phyloP scores from a whole-genome alignment of 2,888 invertebrate genomes.

The Frankliniella intonsa region DNA sequence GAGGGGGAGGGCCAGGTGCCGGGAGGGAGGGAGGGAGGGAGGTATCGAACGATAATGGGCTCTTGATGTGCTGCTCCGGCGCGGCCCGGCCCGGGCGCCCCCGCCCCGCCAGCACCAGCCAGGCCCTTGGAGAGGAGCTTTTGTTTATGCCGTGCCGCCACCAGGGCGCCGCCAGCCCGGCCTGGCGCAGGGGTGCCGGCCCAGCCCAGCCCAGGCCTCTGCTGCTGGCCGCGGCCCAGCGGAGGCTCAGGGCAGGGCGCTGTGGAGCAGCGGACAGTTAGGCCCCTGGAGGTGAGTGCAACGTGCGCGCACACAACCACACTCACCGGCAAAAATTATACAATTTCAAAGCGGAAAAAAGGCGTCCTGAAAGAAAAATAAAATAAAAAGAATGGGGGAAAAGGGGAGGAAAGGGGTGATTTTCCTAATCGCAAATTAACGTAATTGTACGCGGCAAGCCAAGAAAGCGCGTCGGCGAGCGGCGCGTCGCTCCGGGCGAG shows the following conservation, averaged over 20 bases:
- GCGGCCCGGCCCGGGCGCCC: too few species aligned
- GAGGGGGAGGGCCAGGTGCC: neutral
- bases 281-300: too few species aligned
- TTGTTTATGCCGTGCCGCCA: constrained; percentile 1
- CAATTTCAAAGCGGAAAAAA: too few species aligned
- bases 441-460: neutral
- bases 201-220: neutral
- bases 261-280: too few species aligned
- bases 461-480: neutral
- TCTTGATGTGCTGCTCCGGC: neutral
- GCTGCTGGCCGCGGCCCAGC: too few species aligned
- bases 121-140: neutral
- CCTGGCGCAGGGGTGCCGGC: neutral
- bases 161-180: too few species aligned
- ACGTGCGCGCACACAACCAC: too few species aligned
- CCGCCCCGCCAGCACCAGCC: too few species aligned
- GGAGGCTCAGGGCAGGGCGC: neutral
- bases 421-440: neutral
- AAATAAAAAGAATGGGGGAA: neutral
- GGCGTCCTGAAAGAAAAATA: too few species aligned
- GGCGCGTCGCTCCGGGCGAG: neutral
- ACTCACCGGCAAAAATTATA: too few species aligned
- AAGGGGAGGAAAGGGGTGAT: neutral
- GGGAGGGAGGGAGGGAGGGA: neutral
- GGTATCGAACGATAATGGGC: constrained; percentile 1